Evolutionary conservation across 92 coral and sea anemone species (phyloP).

Genomic region (Epizoanthus scotinus): DNA sequence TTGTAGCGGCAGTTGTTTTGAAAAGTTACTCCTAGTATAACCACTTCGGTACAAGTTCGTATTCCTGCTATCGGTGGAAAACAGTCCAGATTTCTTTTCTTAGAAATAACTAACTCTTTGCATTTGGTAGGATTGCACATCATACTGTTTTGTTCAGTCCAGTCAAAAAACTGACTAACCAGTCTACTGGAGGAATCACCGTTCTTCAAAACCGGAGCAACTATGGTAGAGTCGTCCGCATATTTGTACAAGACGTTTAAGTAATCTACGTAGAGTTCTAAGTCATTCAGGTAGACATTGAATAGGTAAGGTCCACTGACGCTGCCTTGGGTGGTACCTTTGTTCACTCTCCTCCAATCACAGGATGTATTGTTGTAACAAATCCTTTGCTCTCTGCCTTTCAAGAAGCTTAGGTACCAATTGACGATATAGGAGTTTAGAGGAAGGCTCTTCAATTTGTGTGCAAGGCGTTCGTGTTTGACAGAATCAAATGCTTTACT

Average conservation of each 20-base stretch:
- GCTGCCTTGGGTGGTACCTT: constrained; percentile 66
- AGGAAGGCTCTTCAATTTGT: constrained; percentile 44
- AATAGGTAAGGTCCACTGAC: constrained; percentile 58
- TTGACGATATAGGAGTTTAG: constrained; percentile 50
- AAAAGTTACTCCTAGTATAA: too few species aligned
- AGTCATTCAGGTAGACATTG: constrained; percentile 59
- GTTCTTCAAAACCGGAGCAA: constrained; percentile 53
- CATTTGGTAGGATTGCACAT: constrained; percentile 65
- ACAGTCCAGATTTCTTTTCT: too few species aligned
- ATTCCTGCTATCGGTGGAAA: too few species aligned
- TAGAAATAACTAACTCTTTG: constrained; percentile 45
- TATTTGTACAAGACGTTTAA: constrained; percentile 50
- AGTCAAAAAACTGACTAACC: constrained; percentile 52
- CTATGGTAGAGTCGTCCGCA: constrained; percentile 61
- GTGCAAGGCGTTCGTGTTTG: background rate
- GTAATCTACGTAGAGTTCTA: constrained; percentile 29
- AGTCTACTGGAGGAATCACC: constrained; percentile 38
- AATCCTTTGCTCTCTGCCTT: constrained; percentile 49
- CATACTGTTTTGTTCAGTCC: constrained; percentile 58
- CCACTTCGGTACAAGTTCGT: too few species aligned
- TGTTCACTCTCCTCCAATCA: constrained; percentile 50
- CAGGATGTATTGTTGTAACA: constrained; percentile 24
- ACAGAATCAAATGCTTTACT: constrained; percentile 35
- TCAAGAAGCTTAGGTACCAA: constrained; percentile 40
- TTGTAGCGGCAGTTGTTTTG: too few species aligned